Evolutionary conservation across 2,888 invertebrate species (phyloP).

Genomic region (Drosophila koepferae): DNA sequence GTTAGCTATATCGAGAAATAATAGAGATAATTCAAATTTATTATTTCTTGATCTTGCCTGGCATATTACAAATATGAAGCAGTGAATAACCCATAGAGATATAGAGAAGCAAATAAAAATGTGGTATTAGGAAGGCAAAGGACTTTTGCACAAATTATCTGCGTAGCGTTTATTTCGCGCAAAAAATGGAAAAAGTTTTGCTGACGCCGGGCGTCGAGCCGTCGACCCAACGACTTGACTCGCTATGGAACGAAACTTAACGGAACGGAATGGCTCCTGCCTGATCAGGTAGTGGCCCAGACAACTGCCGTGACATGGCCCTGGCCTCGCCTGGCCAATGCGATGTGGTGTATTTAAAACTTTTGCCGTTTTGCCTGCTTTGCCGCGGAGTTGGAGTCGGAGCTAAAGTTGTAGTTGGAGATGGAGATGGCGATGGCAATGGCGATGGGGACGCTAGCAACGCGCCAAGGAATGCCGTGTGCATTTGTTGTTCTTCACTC

Average conservation of each 20-base stretch:
- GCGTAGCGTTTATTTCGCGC: slow-evolving; percentile 78
- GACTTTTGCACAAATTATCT: slow-evolving; percentile 77
- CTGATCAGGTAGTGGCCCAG: slow-evolving; percentile 42
- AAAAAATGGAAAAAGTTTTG: slow-evolving; percentile 76
- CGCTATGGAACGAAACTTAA: slow-evolving; percentile 22
- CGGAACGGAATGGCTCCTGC: slow-evolving; percentile 27
- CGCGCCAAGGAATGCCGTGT: slow-evolving; percentile 42
- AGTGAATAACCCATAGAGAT: not conserved
- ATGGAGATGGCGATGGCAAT: not conserved
- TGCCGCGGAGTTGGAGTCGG: slow-evolving; percentile 1
- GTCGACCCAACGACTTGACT: slow-evolving; percentile 39
- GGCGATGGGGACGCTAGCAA: slow-evolving; percentile 39
- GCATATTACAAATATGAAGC: not conserved
- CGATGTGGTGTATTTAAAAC: slow-evolving; percentile 61
- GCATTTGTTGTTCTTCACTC: slow-evolving; percentile 40
- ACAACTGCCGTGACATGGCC: slow-evolving; percentile 39
- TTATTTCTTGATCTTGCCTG: slow-evolving; percentile 4
- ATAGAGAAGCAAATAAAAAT: slow-evolving; percentile 10
- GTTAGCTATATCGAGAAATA: not conserved
- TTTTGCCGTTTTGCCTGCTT: slow-evolving; percentile 56
- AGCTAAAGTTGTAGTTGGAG: slow-evolving; percentile 6
- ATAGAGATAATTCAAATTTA: not conserved
- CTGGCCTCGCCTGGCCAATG: not conserved
- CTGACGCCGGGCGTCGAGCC: slow-evolving; percentile 52
- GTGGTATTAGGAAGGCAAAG: slow-evolving; percentile 36